Base-by-base conservation (phyloP, 1,140 invertebrate species). In the Epicauta chinensis region DNA sequence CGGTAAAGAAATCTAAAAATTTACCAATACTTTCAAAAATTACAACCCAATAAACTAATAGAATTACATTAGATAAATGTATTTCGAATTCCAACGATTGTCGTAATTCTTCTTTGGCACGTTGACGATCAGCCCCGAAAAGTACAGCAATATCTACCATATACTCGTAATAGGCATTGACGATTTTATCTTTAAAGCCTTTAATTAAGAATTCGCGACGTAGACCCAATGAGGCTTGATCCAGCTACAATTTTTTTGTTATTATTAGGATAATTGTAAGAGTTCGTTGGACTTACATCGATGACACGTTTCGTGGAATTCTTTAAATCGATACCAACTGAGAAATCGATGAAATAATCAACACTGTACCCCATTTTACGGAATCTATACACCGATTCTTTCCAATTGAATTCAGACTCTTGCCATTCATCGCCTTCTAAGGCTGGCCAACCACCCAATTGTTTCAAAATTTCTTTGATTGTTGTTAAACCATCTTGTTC, bases 281-380 rank as follows among this genome's bases (percentile, higher is more conserved):
- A 37, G 43, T n/a, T 12, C 17, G 16, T 16, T 31, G 11, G 30
- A 79, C 87, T 80, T 77, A 93, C 90, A 75, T 93, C 89, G 60
- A 95, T 91, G 23, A 91, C 78, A 42, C 91, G 76, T 53, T 78
- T 81, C 0, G 87, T 89, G 16, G 87, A 91, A 69, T 96, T 95
- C 68, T 91, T 93, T n/a, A 93, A 77, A 72, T 97, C 91, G 5
- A 90, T 86, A 2, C 83, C 82, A 45, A 97, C 85, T 30, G 88
- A 91, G 59, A 96, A 91, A 63, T 94, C 90, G n/a, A 97, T 78
- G 64, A 95, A 85, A 65, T 95, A 93, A 69, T 94, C 90, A 34
- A 91, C 85, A 4, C 87, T 90, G 66, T 90, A 93, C 2, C 93
- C 93, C 3, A 77, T 71, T 40, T 74, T 73, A 13, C 87, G 77